Conservation (phyloP, 2,113 vertebrate species). For the Phalacrocorax brasilianus region DNA sequence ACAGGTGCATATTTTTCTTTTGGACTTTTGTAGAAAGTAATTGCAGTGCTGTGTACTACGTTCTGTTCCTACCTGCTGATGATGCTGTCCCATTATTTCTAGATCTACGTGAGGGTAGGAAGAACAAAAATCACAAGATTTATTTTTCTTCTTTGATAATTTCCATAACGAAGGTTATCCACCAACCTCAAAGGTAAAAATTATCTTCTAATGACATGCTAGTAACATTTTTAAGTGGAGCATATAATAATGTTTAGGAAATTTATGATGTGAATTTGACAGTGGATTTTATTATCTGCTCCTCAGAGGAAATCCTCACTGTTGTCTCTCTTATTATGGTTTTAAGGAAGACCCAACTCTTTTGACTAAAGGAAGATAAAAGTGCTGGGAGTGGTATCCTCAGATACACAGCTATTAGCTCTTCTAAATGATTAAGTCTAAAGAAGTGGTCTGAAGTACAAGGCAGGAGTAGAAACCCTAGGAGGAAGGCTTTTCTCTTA, state of each 20-base stretch:
- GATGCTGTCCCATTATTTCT: neutral
- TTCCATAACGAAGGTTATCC: neutral
- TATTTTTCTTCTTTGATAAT: neutral
- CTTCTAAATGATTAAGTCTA: neutral
- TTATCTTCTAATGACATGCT: neutral
- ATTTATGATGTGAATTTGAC: neutral
- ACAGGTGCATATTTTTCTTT: neutral
- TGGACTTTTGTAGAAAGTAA: neutral
- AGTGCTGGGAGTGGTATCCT: neutral
- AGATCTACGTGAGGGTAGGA: neutral
- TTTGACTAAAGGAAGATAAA: neutral
- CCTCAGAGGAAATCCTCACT: neutral
- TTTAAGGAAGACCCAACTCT: neutral
- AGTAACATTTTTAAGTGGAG: neutral
- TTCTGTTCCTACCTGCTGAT: neutral
- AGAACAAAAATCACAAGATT: neutral
- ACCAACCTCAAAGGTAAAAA: neutral
- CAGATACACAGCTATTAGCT: neutral
- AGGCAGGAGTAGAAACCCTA: neutral
- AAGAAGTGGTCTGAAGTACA: neutral
- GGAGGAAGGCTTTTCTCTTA: neutral
- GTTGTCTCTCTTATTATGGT: neutral
- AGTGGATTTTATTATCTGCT: neutral
- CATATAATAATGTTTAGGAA: neutral
- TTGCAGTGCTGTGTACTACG: neutral